phyloP scores from a whole-genome alignment of 2,888 invertebrate species.

The Pristionchus mayeri region DNA sequence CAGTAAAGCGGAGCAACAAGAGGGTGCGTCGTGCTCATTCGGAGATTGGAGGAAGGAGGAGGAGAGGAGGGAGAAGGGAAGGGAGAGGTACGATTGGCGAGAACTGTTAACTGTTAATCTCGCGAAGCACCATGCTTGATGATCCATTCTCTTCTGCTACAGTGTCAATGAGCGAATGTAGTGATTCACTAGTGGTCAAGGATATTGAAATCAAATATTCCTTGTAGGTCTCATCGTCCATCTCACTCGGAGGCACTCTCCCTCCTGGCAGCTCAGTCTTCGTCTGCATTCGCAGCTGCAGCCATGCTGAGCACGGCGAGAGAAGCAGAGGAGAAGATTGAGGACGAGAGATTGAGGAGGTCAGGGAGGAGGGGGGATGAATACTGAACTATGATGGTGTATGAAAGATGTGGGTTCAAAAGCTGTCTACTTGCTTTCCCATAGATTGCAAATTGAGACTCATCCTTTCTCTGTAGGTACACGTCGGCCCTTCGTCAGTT shows the following conservation, averaged over 20 bases:
- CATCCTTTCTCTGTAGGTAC: constrained; percentile 10
- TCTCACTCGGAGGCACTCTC: not conserved
- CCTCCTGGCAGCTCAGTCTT: constrained; percentile 3
- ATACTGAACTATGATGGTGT: too few relatives aligned
- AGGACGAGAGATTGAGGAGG: constrained; percentile 44
- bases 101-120: too few relatives aligned
- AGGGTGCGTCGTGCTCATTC: not conserved
- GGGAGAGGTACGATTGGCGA: not conserved
- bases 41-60: constrained; percentile 51
- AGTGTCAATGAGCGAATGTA: too few relatives aligned
- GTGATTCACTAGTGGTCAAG: too few relatives aligned
- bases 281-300: constrained; percentile 3
- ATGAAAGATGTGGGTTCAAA: too few relatives aligned
- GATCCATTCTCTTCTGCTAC: too few relatives aligned
- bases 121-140: too few relatives aligned
- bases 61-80: constrained; percentile 12
- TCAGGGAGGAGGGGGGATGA: not conserved
- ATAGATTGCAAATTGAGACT: not conserved
- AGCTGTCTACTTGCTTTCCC: too few relatives aligned
- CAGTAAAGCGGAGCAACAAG: constrained; percentile 38
- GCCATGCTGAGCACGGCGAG: not conserved
- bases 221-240: too few relatives aligned
- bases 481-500: constrained; percentile 27
- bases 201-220: too few relatives aligned
- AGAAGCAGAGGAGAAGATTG: constrained; percentile 33